Base-by-base conservation (phyloP, 2,888 invertebrate genomes). In the Cephus sareptanus region DNA sequence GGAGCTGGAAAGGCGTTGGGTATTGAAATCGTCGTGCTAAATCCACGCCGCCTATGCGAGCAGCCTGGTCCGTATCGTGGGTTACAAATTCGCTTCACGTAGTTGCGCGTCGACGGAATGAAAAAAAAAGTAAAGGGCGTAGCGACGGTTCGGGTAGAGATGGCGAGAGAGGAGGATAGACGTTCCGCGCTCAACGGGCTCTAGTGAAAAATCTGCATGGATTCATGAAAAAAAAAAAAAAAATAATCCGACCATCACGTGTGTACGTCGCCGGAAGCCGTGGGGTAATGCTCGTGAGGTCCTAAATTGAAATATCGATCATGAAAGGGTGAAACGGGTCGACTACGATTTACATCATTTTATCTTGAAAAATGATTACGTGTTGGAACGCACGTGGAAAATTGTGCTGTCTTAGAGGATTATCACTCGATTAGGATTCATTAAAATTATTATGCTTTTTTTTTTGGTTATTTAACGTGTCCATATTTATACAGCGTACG, bases 31-130 rank as follows among this genome's bases (percentile, higher is more conserved):
- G 31, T 56, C 56, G 56, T 56, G 23, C 56, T 56, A 56, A 56
- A 56, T 56, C 56, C 23, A 56, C 56, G 56, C 23, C 23, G 56
- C 23, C 56, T 56, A 23, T 56, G 34, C 31, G 31, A 35, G 75
- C 74, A 35, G 77, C 69, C 37, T n/a, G 69, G 73, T 34, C 68
- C 73, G 79, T 79, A 76, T 76, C 82, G 82, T 78, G 77, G 79
- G 85, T 88, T 88, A 87, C 85, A 88, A 88, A 90, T 90, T 91
- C 90, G 86, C 87, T 89, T 88, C 90, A 89, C 90, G 90, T 90
- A 86, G 83, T 80, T 81, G 76, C 83, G 81, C 77, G 83, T 87
- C 88, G 87, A 84, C 87, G 85, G 89, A 87, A 89, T 88, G 87
- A 87, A 88, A 87, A 88, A 88, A 88, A 89, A 86, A 85, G 84